Percentiles rank a stretch among this genome's conserved stretches.
Conservation (phyloP, 2,888 invertebrate species). For the Drosophila mimetica region DNA sequence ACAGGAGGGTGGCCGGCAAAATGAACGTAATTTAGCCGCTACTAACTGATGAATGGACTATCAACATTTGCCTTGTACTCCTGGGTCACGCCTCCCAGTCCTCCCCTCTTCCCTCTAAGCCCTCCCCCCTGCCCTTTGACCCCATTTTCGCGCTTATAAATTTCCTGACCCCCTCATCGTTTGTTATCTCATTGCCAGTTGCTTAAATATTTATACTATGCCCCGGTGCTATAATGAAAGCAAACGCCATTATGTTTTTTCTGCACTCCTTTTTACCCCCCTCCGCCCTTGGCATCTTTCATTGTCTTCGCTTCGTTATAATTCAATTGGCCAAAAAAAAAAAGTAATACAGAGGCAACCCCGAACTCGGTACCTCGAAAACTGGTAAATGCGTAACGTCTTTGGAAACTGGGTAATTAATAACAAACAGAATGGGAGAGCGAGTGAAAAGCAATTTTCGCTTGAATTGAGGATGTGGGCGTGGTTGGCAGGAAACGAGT, state of each 20-base stretch:
- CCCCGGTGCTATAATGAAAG: conserved; percentile 66
- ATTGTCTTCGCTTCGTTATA: conserved; percentile 65
- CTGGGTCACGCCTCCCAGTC: conserved; percentile 1
- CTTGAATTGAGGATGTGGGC: conserved; percentile 72
- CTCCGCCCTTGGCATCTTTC: conserved; percentile 8
- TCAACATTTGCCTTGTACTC: conserved; percentile 33
- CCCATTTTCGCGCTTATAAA: conserved; percentile 56
- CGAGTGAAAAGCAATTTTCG: conserved; percentile 65
- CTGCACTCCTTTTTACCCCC: conserved; percentile 1
- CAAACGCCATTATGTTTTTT: conserved; percentile 66
- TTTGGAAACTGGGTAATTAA: conserved; percentile 66
- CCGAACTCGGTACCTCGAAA: conserved; percentile 14
- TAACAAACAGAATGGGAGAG: conserved; percentile 64
- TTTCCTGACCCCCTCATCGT: conserved; percentile 39
- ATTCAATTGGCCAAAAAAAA: conserved; percentile 68
- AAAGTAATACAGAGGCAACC: background rate
- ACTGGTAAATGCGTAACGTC: conserved; percentile 41
- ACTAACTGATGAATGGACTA: conserved; percentile 50
- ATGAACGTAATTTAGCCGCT: conserved; percentile 46
- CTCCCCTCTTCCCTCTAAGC: no score
- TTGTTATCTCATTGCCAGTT: conserved; percentile 71
- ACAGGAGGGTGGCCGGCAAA: conserved; percentile 4
- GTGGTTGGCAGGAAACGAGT: conserved; percentile 67
- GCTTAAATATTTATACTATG: conserved; percentile 74
- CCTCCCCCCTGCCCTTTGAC: conserved; percentile 25